Evolutionary conservation across 2,888 invertebrate species (phyloP), one percentile per base, ranked within the genome.

Genomic region (Drosophila rubida): DNA sequence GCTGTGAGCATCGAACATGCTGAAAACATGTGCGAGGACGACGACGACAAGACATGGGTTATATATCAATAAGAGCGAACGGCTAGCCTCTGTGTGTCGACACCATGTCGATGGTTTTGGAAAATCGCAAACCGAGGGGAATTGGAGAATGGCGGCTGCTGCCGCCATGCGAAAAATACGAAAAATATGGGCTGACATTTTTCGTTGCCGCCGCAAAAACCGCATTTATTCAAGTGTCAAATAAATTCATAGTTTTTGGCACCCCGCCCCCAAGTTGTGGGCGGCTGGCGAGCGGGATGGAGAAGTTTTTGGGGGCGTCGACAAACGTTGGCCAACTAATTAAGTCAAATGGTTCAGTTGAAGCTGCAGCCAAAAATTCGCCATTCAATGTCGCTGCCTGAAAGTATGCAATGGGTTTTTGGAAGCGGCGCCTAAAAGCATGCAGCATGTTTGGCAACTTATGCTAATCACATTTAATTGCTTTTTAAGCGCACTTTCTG

Each of bases 221-320:
- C 90, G 79, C 90, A 87, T 89, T 89, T 89, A 78, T 89, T 86
- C 84, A 85, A 89, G 87, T 89, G 90, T 89, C 90, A 90, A 89
- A 90, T 90, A 90, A 90, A 90, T 90, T 90, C 89, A 87, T 89
- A 84, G 75, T 76, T 78, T 76, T 83, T 69, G 63, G 48, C 44
- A 41, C 41, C 49, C 55, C 45, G 46, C 49, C 62, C 27, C 22
- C 27, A 4, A 22, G n/a, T 1, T 19, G 7, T 2, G 16, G 13
- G 32, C 27, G 27, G 11, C 11, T 27, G 27, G 8, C 27, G 3
- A 5, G n/a, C 13, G 32, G 32, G 32, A n/a, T n/a, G 32, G 5
- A 4, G 4, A 6, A n/a, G n/a, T n/a, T n/a, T n/a, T n/a, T n/a
- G 75, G 25, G 73, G 75, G 73, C 81, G 62, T 72, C 57, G 35